Evolutionary conservation across 2,797 vertebrate species (phyloP).

Genomic region (Arctocebus calabarensis): DNA sequence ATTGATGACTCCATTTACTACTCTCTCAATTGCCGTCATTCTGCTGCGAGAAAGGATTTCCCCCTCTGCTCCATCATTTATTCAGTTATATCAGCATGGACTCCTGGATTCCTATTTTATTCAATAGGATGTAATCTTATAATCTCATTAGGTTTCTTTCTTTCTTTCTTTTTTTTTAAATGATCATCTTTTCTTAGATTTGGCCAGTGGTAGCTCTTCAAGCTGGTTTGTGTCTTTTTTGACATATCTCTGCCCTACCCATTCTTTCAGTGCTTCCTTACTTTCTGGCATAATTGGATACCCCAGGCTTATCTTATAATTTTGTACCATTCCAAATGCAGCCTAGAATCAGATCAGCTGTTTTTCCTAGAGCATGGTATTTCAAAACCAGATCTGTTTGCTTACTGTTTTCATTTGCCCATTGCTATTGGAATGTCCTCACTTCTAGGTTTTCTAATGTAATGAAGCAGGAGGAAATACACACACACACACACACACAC

Average conservation of each 20-base stretch:
- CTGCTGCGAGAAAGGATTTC: too few species aligned
- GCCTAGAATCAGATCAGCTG: neutral
- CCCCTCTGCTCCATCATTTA: neutral
- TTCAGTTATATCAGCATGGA: neutral
- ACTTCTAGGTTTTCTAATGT: neutral
- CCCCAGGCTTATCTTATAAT: neutral
- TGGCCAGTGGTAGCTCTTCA: neutral
- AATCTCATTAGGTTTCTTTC: neutral
- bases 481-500: neutral
- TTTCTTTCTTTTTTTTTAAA: neutral
- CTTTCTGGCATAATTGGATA: neutral
- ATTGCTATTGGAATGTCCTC: neutral
- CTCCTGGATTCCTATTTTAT: neutral
- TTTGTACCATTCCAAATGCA: neutral
- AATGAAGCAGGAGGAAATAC: neutral
- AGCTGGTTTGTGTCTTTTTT: neutral
- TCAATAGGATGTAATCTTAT: neutral
- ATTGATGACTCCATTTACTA: neutral
- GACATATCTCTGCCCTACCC: neutral
- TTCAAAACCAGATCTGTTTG: neutral
- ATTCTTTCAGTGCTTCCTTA: neutral
- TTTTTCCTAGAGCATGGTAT: neutral
- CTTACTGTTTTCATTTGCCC: neutral
- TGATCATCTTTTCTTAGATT: constrained; percentile 1
- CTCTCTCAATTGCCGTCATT: neutral